Percentiles rank a stretch among this genome's conserved stretches.
Conservation (phyloP, 2,113 vertebrate species). For the Lagopus muta region DNA sequence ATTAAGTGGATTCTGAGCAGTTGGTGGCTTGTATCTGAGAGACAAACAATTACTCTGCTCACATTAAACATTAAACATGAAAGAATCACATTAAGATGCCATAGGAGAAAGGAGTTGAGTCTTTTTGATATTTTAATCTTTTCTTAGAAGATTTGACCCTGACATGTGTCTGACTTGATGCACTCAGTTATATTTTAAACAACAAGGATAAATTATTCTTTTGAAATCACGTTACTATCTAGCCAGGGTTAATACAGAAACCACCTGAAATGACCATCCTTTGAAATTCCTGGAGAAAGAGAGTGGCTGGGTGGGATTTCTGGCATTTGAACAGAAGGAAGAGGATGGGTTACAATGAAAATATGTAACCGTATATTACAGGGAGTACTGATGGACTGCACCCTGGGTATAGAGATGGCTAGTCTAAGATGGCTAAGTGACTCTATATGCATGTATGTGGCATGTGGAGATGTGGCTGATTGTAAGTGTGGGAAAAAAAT, state of each 20-base stretch:
- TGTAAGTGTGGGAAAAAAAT: not conserved
- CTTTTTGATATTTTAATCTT: constrained; percentile 41
- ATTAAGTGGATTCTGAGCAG: not conserved
- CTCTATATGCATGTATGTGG: not conserved
- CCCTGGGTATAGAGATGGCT: not conserved
- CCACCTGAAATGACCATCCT: not conserved
- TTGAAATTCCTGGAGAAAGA: not conserved
- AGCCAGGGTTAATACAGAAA: constrained; percentile 48
- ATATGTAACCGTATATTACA: not conserved
- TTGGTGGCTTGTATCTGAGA: constrained; percentile 31
- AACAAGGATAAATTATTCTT: not conserved
- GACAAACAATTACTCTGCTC: constrained; percentile 4
- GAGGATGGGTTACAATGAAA: not conserved
- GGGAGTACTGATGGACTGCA: not conserved
- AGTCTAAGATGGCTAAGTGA: not conserved
- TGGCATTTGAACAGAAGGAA: not conserved
- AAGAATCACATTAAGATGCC: constrained; percentile 13
- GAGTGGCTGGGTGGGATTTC: not conserved
- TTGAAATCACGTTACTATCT: not conserved
- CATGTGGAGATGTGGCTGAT: not conserved
- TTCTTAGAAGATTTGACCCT: not conserved
- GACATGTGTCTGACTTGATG: constrained; percentile 44
- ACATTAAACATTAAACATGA: constrained; percentile 80
- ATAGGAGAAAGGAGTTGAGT: not conserved
- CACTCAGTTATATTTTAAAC: constrained; percentile 56